Conservation (phyloP, 2,888 invertebrate species). For the Platycheirus rosarum region DNA sequence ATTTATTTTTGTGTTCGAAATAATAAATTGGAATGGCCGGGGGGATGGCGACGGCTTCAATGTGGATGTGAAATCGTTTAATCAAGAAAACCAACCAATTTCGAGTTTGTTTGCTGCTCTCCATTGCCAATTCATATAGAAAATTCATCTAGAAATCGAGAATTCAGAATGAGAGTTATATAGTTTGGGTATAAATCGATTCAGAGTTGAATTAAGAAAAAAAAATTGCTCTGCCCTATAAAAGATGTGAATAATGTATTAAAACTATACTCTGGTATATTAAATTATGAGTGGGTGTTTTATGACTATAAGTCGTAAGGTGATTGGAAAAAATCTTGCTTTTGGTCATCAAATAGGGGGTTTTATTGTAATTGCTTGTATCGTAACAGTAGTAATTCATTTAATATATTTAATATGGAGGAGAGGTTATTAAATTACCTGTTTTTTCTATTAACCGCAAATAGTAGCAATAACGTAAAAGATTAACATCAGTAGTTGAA, state of each 20-base stretch:
- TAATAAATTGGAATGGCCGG: slow-evolving; percentile 47
- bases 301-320: too few species aligned
- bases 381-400: slow-evolving; percentile 3
- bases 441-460: too few species aligned
- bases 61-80: slow-evolving; percentile 51
- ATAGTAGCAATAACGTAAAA: too few species aligned
- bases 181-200: slow-evolving; percentile 59
- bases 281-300: slow-evolving; percentile 18
- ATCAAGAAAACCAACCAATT: slow-evolving; percentile 56
- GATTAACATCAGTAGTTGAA: too few species aligned
- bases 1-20: slow-evolving; percentile 76
- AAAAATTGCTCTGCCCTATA: slow-evolving; percentile 42
- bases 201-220: slow-evolving; percentile 41
- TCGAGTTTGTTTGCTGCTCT: slow-evolving; percentile 33
- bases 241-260: slow-evolving; percentile 35
- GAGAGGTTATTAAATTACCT: background rate
- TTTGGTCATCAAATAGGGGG: slow-evolving; percentile 27
- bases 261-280: slow-evolving; percentile 1
- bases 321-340: background rate
- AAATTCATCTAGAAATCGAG: slow-evolving; percentile 11
- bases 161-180: slow-evolving; percentile 33
- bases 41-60: slow-evolving; percentile 14
- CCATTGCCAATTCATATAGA: slow-evolving; percentile 19
- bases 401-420: background rate
- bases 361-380: slow-evolving; percentile 9